These are phyloP conservation scores for Cyprinodon variegatus DNA, from an alignment of 2,113 vertebrate species.

Conservation along the genomic window DNA sequence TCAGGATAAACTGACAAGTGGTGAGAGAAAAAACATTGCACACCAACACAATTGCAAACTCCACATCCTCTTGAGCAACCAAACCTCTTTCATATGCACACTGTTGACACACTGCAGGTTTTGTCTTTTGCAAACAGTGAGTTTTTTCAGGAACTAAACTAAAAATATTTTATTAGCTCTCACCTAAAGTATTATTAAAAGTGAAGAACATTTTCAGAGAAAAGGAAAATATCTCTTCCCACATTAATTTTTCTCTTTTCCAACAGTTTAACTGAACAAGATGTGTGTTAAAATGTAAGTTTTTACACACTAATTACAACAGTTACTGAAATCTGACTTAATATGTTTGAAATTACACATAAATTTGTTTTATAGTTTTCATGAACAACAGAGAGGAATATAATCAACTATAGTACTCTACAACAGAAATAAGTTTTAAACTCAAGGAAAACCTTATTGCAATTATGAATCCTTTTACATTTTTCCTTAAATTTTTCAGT, in stretches of 20 bases:
- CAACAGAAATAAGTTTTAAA: not conserved
- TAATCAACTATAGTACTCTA: too few relatives aligned
- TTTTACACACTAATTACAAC: not conserved
- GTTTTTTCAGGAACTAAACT: conserved; percentile 11
- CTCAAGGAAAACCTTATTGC: too few relatives aligned
- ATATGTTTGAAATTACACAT: too few relatives aligned
- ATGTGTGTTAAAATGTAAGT: not conserved
- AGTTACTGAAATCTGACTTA: not conserved
- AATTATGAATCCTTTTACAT: too few relatives aligned
- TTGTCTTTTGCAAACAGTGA: conserved; percentile 14
- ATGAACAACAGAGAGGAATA: too few relatives aligned
- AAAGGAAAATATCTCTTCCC: not conserved
- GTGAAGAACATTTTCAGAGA: not conserved
- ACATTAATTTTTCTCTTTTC: not conserved
- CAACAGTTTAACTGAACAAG: not conserved
- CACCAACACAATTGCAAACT: conserved; percentile 19
- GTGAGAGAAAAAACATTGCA: conserved; percentile 19
- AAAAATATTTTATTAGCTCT: not conserved
- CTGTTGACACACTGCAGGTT: conserved; percentile 1
- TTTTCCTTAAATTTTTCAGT: too few relatives aligned
- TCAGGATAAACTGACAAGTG: conserved; percentile 32
- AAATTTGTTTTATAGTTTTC: too few relatives aligned
- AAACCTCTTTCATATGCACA: conserved; percentile 5
- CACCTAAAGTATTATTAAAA: not conserved
- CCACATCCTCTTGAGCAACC: conserved; percentile 26